These are phyloP conservation scores for Eleutherodactylus coqui DNA, from an alignment of 2,797 vertebrate genomes.

Conservation along the genomic window DNA sequence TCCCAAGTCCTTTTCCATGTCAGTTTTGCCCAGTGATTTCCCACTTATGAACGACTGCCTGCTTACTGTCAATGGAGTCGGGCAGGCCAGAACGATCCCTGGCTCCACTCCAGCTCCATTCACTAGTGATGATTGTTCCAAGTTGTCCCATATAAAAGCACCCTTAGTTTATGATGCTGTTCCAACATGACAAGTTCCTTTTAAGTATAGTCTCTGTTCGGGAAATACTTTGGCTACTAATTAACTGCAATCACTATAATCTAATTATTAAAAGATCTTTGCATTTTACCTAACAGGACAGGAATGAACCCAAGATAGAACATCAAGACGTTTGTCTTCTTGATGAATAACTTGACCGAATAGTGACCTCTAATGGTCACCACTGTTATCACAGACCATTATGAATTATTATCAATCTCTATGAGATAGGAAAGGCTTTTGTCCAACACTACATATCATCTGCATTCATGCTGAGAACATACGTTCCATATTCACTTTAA, in stretches of 20 bases:
- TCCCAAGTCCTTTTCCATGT: no score
- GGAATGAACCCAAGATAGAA: neutral
- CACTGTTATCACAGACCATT: neutral
- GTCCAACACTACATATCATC: neutral
- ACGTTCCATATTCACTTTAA: neutral
- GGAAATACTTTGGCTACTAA: neutral
- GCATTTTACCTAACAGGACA: conserved; percentile 1
- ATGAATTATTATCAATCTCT: neutral
- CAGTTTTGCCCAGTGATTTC: no score
- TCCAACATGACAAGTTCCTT: no score
- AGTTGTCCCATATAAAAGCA: no score
- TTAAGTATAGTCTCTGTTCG: neutral
- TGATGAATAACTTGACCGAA: conserved; percentile 40
- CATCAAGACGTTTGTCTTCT: neutral
- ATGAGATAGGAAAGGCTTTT: neutral
- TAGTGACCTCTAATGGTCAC: conserved; percentile 54
- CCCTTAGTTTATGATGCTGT: no score
- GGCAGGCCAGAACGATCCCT: no score
- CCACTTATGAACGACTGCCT: no score
- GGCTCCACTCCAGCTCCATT: no score
- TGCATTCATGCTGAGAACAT: conserved; percentile 17
- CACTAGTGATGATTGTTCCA: no score
- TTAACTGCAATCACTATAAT: neutral
- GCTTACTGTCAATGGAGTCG: no score
- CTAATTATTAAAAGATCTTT: neutral